These are phyloP conservation scores for Chunga burmeisteri DNA, from an alignment of 2,113 vertebrate species.

Conservation along the genomic window DNA sequence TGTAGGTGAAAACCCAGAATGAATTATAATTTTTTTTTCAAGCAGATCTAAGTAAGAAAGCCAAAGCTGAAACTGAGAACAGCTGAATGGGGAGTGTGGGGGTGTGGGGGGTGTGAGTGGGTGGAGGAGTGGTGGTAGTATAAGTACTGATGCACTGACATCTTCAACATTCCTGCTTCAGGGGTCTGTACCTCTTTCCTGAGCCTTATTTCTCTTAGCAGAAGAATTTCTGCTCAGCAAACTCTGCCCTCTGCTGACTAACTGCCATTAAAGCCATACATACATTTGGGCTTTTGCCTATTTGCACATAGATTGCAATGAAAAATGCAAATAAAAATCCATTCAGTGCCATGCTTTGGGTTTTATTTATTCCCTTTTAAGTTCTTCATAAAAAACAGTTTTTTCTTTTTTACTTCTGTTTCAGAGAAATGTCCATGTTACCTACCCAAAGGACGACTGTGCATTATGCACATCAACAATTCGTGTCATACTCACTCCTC, in stretches of 20 bases:
- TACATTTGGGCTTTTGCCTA: not conserved
- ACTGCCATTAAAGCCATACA: not conserved
- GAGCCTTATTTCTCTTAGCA: not conserved
- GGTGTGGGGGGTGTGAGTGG: too few species aligned
- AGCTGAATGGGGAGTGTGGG: too few species aligned
- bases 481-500: not conserved
- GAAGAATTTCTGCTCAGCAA: slow-evolving; percentile 51
- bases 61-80: not conserved
- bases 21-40: not conserved
- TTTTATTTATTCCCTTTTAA: not conserved
- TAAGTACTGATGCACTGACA: not conserved
- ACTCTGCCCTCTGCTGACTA: slow-evolving; percentile 78
- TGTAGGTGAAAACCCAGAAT: not conserved
- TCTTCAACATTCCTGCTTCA: not conserved
- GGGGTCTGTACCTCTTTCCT: not conserved
- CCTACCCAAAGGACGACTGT: not conserved
- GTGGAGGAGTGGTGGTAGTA: too few species aligned
- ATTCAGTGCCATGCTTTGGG: not conserved
- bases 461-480: not conserved
- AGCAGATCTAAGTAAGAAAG: not conserved
- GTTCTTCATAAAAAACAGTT: not conserved
- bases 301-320: not conserved
- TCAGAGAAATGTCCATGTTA: not conserved
- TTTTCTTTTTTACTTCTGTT: not conserved
- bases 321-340: not conserved